Percentiles rank a stretch among this genome's conserved stretches.
Evolutionary conservation across 2,113 vertebrate species (phyloP).

Genomic region (Syngnathus scovelli): DNA sequence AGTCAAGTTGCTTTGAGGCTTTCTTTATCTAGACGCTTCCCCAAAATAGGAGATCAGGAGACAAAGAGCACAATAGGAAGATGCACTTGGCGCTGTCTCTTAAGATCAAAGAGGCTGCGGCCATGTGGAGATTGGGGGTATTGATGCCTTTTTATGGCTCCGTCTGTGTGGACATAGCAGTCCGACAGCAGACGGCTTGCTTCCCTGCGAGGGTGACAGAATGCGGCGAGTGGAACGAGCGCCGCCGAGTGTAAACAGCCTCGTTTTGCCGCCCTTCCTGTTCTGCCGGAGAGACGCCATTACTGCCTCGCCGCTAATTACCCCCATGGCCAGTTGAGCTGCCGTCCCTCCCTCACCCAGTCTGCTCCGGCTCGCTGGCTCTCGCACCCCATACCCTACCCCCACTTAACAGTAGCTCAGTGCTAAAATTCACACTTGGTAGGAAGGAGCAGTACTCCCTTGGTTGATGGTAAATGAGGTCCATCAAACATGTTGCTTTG

Average conservation of each 20-base stretch:
- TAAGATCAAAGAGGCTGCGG: constrained; percentile 47
- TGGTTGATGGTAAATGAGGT: constrained; percentile 16
- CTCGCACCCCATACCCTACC: constrained; percentile 12
- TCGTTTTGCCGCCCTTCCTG: constrained; percentile 54
- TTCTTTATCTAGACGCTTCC: too few species aligned
- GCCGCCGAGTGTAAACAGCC: constrained; percentile 42
- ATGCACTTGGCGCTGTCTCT: constrained; percentile 24
- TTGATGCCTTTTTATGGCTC: constrained; percentile 54
- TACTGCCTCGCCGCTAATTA: constrained; percentile 65
- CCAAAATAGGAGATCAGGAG: constrained; percentile 23
- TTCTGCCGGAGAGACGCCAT: constrained; percentile 53
- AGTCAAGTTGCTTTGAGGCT: constrained; percentile 10
- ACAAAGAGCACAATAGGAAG: constrained; percentile 38
- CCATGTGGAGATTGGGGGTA: constrained; percentile 35
- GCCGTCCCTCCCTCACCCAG: constrained; percentile 13
- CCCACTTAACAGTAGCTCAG: constrained; percentile 42
- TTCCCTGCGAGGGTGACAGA: constrained; percentile 42
- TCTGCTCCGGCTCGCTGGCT: constrained; percentile 13
- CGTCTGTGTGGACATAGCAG: constrained; percentile 55
- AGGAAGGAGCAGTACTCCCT: constrained; percentile 17
- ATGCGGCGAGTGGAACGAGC: constrained; percentile 40
- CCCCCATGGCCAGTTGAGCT: constrained; percentile 32
- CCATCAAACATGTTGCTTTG: constrained; percentile 5
- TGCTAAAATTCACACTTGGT: constrained; percentile 50
- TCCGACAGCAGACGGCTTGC: constrained; percentile 29